Base-by-base conservation (phyloP, 2,113 vertebrate genomes). In the Mastomys natalensis region DNA sequence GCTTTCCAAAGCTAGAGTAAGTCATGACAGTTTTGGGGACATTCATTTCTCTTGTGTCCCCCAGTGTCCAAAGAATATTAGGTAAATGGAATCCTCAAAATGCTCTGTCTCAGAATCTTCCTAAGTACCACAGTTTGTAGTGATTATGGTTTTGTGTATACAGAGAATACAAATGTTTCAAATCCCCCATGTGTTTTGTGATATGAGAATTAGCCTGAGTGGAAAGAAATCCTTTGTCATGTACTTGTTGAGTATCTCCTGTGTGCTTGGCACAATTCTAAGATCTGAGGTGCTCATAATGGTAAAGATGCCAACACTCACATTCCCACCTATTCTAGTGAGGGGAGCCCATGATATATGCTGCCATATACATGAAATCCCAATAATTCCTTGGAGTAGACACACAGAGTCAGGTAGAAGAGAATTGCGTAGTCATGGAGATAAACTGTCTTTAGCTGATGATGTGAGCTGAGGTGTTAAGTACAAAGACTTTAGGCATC, bases 1-100 rank as follows among this genome's bases (percentile, higher is more conserved):
- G 43, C 45, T 90, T 87, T 78, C 26, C 34, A 87, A 88, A 85
- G 48, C 48, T 92, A 70, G 89, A 90, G 40, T 24, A n/a, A 10
- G 21, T 73, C 51, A 43, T n/a, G 45, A 19, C 53, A 24, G n/a
- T 11, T 1, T 90, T 16, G 4, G 17, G 73, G 26, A 4, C 5
- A 7, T 40, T 37, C 11, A 9, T 73, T 84, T 10, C 40, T 60
- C 68, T 51, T 73, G 62, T 37, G 11, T 91, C 73, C 76, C 58
- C 81, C 11, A 22, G 15, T 10, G 1, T 26, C 58, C 0, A 3
- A 91, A 40, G 94, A 68, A 68, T 0, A 11, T 21, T 40, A 92
- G 40, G 51, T 68, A 12, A 91, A 74, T 51, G 43, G 64, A 90
- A n/a, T 4, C 34, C 76, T n/a, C 24, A 15, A 74, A 94, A 88